phyloP scores from a whole-genome alignment of 2,113 vertebrate genomes.

The Notothenia coriiceps region DNA sequence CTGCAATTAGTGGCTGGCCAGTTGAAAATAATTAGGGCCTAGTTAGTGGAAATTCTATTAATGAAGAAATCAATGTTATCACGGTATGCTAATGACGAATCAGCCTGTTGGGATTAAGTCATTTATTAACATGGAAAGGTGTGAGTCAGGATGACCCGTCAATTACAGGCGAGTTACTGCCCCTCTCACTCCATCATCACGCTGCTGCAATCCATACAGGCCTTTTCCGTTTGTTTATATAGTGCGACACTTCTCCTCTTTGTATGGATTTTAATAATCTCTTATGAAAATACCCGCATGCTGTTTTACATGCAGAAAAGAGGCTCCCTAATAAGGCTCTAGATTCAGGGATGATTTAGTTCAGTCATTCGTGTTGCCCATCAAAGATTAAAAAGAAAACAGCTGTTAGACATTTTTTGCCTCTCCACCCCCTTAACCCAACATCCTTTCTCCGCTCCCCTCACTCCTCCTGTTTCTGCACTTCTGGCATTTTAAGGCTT shows the following conservation, averaged over 20 bases:
- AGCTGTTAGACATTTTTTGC: constrained; percentile 87
- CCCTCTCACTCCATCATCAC: constrained; percentile 59
- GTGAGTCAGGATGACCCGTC: constrained; percentile 67
- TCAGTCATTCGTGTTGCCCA: constrained; percentile 91
- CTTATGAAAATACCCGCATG: constrained; percentile 85
- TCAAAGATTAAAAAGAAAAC: constrained; percentile 94
- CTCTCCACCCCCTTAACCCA: background rate
- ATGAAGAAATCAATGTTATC: constrained; percentile 87
- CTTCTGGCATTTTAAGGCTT: background rate
- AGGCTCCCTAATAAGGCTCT: constrained; percentile 89
- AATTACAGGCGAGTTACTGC: constrained; percentile 66
- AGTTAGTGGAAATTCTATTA: constrained; percentile 86
- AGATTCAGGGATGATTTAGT: constrained; percentile 94
- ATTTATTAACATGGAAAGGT: constrained; percentile 76
- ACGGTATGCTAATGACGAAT: constrained; percentile 85
- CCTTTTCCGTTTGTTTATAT: constrained; percentile 75
- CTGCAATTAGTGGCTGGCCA: constrained; percentile 76
- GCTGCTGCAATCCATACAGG: constrained; percentile 60
- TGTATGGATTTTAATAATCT: constrained; percentile 84
- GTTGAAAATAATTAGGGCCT: constrained; percentile 86
- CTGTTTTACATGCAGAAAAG: constrained; percentile 91
- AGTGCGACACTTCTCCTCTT: constrained; percentile 58
- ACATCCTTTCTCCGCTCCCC: constrained; percentile 69
- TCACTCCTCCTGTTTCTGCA: constrained; percentile 20
- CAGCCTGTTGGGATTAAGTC: constrained; percentile 74